Evolutionary conservation across 2,888 invertebrate species (phyloP).

Genomic region (Hemaris fuciformis): DNA sequence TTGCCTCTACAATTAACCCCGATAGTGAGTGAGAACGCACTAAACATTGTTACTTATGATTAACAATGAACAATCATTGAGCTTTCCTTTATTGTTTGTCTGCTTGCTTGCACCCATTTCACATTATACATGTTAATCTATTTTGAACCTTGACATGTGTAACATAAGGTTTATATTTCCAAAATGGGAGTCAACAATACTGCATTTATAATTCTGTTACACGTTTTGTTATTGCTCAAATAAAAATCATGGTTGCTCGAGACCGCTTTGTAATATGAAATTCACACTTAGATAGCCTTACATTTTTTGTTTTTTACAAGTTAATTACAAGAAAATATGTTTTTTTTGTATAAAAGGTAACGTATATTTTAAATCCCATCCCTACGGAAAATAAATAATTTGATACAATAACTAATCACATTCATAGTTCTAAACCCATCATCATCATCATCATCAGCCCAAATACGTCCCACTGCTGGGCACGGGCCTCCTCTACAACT

Average conservation of each 20-base stretch:
- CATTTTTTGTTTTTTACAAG: too few species aligned
- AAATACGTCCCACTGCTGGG: too few species aligned
- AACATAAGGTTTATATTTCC: not conserved
- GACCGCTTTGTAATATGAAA: not conserved
- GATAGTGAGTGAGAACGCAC: conserved; percentile 44
- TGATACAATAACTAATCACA: too few species aligned
- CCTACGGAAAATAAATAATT: too few species aligned
- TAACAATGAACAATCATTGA: conserved; percentile 41
- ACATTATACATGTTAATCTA: not conserved
- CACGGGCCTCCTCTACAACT: too few species aligned
- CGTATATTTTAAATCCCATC: too few species aligned
- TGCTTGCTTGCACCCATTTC: conserved; percentile 7
- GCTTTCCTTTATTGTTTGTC: conserved; percentile 22
- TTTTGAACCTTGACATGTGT: not conserved
- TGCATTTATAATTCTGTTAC: not conserved
- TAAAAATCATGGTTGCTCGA: not conserved
- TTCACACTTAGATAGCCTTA: not conserved
- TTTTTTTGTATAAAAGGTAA: too few species aligned
- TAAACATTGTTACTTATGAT: conserved; percentile 33
- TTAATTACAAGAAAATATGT: too few species aligned
- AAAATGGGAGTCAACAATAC: not conserved
- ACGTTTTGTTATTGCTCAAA: not conserved
- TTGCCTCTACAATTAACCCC: conserved; percentile 60
- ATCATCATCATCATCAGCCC: too few species aligned
- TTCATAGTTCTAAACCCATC: too few species aligned